A percentile compares a stretch with the other conserved stretches of the same genome.
phyloP scores from a whole-genome alignment of 2,888 invertebrate genomes.

The Drosophila lutescens region DNA sequence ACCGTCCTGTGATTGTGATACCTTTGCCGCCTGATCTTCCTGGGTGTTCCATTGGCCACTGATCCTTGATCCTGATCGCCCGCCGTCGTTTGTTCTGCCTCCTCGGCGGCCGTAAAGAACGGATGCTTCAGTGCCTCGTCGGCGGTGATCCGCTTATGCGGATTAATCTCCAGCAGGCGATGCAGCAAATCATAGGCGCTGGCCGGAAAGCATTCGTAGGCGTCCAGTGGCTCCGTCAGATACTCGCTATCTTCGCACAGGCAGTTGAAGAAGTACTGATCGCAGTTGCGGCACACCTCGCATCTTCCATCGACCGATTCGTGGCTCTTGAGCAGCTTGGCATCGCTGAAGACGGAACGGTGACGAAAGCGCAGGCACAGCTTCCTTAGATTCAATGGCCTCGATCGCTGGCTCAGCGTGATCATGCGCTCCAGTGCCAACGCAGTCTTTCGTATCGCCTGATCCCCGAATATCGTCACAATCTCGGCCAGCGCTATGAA shows the following conservation, averaged over 20 bases:
- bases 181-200: conserved; percentile 90
- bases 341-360: conserved; percentile 80
- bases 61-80: background rate
- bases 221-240: conserved; percentile 76
- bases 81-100: background rate
- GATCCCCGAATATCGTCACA: conserved; percentile 90
- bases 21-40: conserved; percentile 51
- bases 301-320: conserved; percentile 71
- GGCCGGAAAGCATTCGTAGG: conserved; percentile 86
- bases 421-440: conserved; percentile 86
- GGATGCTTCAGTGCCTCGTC: conserved; percentile 90
- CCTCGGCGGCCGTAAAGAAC: conserved; percentile 85
- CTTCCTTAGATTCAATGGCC: conserved; percentile 85
- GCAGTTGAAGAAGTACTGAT: conserved; percentile 83
- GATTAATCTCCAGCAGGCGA: conserved; percentile 91
- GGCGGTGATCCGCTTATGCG: conserved; percentile 90
- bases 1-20: conserved; percentile 29
- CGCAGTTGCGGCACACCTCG: conserved; percentile 83
- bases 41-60: background rate
- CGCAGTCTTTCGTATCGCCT: conserved; percentile 88
- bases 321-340: conserved; percentile 74
- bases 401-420: conserved; percentile 85
- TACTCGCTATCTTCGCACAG: conserved; percentile 82
- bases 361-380: conserved; percentile 84
- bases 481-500: conserved; percentile 92